phyloP scores from a whole-genome alignment of 1,140 invertebrate species.

The Drosophila mojavensis region DNA sequence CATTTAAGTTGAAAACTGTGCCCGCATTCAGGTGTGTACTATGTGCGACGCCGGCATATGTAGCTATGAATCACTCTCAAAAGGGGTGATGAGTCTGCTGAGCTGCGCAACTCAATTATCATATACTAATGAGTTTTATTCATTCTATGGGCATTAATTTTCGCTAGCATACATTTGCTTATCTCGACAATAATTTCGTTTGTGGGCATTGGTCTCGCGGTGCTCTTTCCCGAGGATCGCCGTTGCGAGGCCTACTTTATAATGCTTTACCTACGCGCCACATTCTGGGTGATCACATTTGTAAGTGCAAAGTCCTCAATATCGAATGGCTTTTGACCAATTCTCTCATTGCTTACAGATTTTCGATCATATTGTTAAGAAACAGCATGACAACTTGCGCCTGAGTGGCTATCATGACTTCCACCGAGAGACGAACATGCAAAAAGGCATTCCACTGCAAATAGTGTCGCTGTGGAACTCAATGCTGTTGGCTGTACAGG shows the following conservation, averaged over 20 bases:
- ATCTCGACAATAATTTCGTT: conserved; percentile 86
- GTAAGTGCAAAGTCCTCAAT: conserved; percentile 69
- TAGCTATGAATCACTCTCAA: conserved; percentile 53
- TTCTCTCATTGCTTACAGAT: conserved; percentile 80
- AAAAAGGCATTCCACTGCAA: conserved; percentile 87
- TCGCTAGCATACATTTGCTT: conserved; percentile 83
- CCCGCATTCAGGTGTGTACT: conserved; percentile 75
- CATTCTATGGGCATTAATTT: conserved; percentile 1
- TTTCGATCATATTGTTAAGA: conserved; percentile 86
- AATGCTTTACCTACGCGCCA: conserved; percentile 87
- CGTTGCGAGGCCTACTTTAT: conserved; percentile 88
- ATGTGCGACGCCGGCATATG: conserved; percentile 4
- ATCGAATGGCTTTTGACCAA: conserved; percentile 15
- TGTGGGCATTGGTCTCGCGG: conserved; percentile 86
- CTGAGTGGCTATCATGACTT: conserved; percentile 88
- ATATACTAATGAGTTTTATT: conserved; percentile 3
- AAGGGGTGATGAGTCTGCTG: conserved; percentile 27
- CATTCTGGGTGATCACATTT: conserved; percentile 87
- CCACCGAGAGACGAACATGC: conserved; percentile 87
- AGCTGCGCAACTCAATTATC: conserved; percentile 37
- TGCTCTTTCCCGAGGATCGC: conserved; percentile 85
- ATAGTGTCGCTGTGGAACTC: conserved; percentile 88
- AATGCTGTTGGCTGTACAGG: conserved; percentile 86
- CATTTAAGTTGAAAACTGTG: conserved; percentile 78
- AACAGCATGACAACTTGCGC: conserved; percentile 86